Conservation (phyloP, 2,797 vertebrate genomes). For the Sylvia borin region DNA sequence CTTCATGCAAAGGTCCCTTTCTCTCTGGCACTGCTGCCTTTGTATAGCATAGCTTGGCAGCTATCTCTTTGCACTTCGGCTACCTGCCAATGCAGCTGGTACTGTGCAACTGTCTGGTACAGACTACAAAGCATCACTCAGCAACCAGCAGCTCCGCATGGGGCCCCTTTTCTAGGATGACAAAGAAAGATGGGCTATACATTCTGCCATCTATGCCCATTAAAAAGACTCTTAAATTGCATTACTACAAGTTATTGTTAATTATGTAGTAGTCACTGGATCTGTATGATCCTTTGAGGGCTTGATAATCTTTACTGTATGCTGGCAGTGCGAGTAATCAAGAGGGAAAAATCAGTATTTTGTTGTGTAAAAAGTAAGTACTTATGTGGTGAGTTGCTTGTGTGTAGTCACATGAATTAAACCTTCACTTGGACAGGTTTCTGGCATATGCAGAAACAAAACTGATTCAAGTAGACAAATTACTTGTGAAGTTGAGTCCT, state of each 20-base stretch:
- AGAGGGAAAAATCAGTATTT: conserved; percentile 9
- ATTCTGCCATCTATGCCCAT: conserved; percentile 76
- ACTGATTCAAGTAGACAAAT: not conserved
- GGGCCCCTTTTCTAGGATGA: conserved; percentile 83
- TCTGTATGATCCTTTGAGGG: conserved; percentile 70
- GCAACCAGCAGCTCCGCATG: conserved; percentile 83
- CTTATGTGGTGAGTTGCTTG: not conserved
- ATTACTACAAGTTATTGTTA: conserved; percentile 80
- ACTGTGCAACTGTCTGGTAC: conserved; percentile 85
- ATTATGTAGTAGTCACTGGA: conserved; percentile 83
- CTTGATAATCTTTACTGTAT: conserved; percentile 41
- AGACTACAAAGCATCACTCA: conserved; percentile 86
- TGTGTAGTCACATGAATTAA: not conserved
- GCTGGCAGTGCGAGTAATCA: not conserved
- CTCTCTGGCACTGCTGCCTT: conserved; percentile 85
- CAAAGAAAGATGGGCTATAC: conserved; percentile 86
- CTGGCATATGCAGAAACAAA: not conserved
- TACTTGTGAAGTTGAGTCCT: conserved; percentile 13
- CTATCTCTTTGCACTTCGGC: conserved; percentile 86
- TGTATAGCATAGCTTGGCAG: conserved; percentile 86
- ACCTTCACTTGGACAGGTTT: not conserved
- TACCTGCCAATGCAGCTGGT: conserved; percentile 96
- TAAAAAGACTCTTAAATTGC: conserved; percentile 80
- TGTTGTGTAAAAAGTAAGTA: not conserved
- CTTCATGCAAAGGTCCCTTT: conserved; percentile 82